Evolutionary conservation across 2,113 vertebrate species (phyloP).

Genomic region (Festucalex cinctus): DNA sequence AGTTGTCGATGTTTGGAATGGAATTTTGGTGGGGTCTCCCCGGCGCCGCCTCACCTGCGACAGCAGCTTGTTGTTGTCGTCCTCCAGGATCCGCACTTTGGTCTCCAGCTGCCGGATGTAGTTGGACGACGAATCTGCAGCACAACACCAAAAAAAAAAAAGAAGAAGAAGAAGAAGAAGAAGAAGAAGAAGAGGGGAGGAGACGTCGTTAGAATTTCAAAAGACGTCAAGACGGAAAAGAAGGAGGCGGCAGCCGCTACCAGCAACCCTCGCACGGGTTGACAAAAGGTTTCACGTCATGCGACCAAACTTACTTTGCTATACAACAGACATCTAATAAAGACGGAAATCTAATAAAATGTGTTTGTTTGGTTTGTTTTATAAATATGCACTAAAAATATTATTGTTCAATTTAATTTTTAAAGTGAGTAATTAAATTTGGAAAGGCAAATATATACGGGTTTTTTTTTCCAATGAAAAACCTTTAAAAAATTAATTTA

Average conservation of each 20-base stretch:
- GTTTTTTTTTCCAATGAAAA: too few relatives aligned
- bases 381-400: too few relatives aligned
- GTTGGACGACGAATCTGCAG: slow-evolving; percentile 85
- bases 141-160: slow-evolving; percentile 22
- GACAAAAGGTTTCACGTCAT: not conserved
- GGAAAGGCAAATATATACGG: not conserved
- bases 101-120: slow-evolving; percentile 92
- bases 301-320: too few relatives aligned
- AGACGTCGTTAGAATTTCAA: slow-evolving; percentile 63
- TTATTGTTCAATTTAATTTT: too few relatives aligned
- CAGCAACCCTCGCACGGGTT: slow-evolving; percentile 28
- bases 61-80: slow-evolving; percentile 85
- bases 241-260: slow-evolving; percentile 31
- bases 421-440: too few relatives aligned
- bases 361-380: too few relatives aligned
- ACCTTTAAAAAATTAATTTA: too few relatives aligned
- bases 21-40: not conserved
- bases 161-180: slow-evolving; percentile 29
- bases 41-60: slow-evolving; percentile 77
- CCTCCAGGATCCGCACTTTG: slow-evolving; percentile 89
- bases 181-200: slow-evolving; percentile 23
- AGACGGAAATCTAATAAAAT: too few relatives aligned
- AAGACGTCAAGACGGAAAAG: slow-evolving; percentile 29
- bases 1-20: too few relatives aligned
- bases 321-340: too few relatives aligned